Evolutionary conservation across 1,140 invertebrate genomes (phyloP), one percentile per base, ranked within the genome.

Genomic region (Ladona fulva): DNA sequence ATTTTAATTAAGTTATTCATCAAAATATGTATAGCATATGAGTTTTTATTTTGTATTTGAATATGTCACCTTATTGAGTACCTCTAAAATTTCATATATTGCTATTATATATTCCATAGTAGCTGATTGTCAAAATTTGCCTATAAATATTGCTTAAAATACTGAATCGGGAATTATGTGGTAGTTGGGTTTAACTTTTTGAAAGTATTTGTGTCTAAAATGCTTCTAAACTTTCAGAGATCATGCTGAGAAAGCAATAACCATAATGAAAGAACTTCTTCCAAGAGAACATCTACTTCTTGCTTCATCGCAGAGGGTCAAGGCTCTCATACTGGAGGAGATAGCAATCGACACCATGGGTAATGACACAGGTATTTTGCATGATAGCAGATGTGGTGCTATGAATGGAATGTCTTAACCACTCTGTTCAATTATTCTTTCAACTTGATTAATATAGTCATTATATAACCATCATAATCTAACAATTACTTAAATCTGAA

Each of bases 311-410:
- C 95, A 95, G 84, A 89, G 95, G 80, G 94, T 97, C 0, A 95
- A 97, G 86, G 95, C 95, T 0, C 86, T 98, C 73, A 95, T 98
- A 75, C 84, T 97, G 8, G 95, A 97, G 86, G 95, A 98, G 86
- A 95, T 97, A 78, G 95, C 95, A 0, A 88, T 97, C 44, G 95
- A 97, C 84, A 92, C 89, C 74, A 7, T 75, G 74, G 74, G 74
- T 66, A 66, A 66, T 66, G 52, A 66, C 14, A 22, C 52, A 66
- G 52, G 52, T 66, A 66, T 66, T 66, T 66, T 66, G 52, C 52
- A 66, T 66, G 52, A 19, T 66, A 6, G 14, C 3, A 66, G 52
- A 66, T 19, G 12, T 3, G n/a, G n/a, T 22, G 52, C n/a, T 37
- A 8, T 37, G 8, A 37, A 8, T 37, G 8, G 29, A 37, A 37